Evolutionary conservation across 2,797 vertebrate species (phyloP).

Genomic region (Danio albolineatus): DNA sequence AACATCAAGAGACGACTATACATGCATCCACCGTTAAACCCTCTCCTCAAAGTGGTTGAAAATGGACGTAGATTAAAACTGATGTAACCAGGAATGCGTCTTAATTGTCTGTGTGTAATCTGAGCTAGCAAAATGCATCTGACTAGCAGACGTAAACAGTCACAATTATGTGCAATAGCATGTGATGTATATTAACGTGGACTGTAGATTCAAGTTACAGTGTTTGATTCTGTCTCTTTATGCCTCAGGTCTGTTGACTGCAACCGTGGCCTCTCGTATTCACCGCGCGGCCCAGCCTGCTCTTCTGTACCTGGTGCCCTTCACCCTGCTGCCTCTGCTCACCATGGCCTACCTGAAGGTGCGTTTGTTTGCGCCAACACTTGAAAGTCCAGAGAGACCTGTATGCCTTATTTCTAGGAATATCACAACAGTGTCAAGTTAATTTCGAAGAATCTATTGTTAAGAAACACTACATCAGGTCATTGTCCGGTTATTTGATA

Average conservation of each 20-base stretch:
- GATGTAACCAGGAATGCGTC: too few relatives aligned
- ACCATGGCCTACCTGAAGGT: conserved; percentile 99
- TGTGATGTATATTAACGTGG: neutral
- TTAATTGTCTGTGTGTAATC: too few relatives aligned
- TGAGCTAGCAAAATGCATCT: too few relatives aligned
- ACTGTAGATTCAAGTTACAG: neutral
- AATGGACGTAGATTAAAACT: too few relatives aligned
- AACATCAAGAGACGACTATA: too few relatives aligned
- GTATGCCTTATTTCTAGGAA: neutral
- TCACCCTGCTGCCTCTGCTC: conserved; percentile 98
- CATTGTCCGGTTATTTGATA: neutral
- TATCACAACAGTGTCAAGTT: neutral
- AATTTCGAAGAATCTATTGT: neutral
- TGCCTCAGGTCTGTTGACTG: conserved; percentile 90
- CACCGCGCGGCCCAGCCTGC: conserved; percentile 98
- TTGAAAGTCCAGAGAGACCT: neutral
- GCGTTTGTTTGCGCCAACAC: conserved; percentile 28
- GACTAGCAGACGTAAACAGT: too few relatives aligned
- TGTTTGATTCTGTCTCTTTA: neutral
- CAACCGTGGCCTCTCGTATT: conserved; percentile 97
- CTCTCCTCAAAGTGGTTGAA: too few relatives aligned
- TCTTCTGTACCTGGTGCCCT: conserved; percentile 98
- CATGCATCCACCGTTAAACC: too few relatives aligned
- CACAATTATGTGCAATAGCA: too few relatives aligned
- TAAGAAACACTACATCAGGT: neutral